phyloP scores from a whole-genome alignment of 2,888 invertebrate species.

The Lasioglossum lativentre region DNA sequence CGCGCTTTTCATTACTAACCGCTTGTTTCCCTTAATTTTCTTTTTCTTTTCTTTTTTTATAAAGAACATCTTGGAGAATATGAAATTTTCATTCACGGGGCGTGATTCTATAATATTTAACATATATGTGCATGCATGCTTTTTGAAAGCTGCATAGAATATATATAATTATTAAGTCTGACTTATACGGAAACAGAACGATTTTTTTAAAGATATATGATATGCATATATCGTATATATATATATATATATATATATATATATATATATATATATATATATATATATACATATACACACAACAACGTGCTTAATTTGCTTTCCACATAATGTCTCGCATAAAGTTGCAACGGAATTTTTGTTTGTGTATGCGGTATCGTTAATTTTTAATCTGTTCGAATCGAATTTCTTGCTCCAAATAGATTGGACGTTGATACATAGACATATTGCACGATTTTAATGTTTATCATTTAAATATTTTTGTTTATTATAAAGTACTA shows the following conservation, averaged over 20 bases:
- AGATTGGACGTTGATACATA: conserved; percentile 15
- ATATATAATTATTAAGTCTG: conserved; percentile 33
- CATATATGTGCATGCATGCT: conserved; percentile 22
- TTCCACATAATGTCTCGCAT: conserved; percentile 60
- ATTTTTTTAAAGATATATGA: conserved; percentile 17
- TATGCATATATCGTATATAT: no score
- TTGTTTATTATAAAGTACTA: conserved; percentile 20
- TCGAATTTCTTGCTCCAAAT: not conserved
- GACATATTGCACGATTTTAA: conserved; percentile 5
- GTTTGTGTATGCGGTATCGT: conserved; percentile 1
- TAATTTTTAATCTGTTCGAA: not conserved
- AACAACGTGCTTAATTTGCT: conserved; percentile 57
- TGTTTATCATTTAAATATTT: conserved; percentile 24
- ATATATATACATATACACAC: not conserved
- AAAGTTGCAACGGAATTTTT: conserved; percentile 10
- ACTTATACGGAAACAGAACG: conserved; percentile 30
- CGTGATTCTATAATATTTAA: conserved; percentile 41
- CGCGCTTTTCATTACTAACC: conserved; percentile 52
- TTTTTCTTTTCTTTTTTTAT: conserved; percentile 6
- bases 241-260: conserved; percentile 19
- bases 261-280: no score
- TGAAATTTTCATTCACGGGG: conserved; percentile 24
- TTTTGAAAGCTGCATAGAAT: conserved; percentile 35
- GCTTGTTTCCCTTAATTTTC: conserved; percentile 13
- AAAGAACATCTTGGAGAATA: conserved; percentile 36